Base-by-base conservation (phyloP, 2,113 vertebrate genomes). In the Oryzias woworae region DNA sequence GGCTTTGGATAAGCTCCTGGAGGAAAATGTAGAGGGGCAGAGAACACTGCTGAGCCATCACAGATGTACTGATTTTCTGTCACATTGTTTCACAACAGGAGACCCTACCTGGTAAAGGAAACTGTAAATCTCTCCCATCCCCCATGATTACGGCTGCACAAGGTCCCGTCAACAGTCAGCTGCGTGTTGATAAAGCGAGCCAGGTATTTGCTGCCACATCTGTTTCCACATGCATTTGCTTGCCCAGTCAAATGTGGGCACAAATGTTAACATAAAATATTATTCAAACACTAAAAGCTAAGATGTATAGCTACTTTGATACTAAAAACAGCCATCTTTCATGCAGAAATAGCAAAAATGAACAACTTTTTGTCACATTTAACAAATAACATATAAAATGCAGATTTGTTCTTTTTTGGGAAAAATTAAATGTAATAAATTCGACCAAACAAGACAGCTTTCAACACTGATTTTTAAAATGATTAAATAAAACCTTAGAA, bases 51-150 rank as follows among this genome's bases (percentile, higher is more conserved):
- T 87, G 77, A 87, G 82, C 73, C 85, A 88, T 88, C 84, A 83
- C 85, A 85, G 84, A 85, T 73, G 59, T 78, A 86, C 78, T 77
- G 86, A 89, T 88, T 88, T 89, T 86, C 86, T 88, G 84, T 90
- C 87, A 88, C 85, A 83, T 86, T 88, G 82, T 86, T 88, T 89
- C 85, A 85, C 82, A 87, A 84, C 89, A 75, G 82, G 78, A 84
- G 82, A 88, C 79, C 70, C 71, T 85, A 86, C 74, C 86, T 85
- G 84, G 79, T 87, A 81, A 87, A 84, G 75, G 77, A 84, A 85
- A 85, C 71, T 87, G 80, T 87, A 85, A 85, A 84, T 87, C 80
- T 73, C 54, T 52, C 72, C 74, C 74, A 45, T 49, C 76, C 69
- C 52, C 79, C 56, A 46, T 23, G 64, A 63, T 69, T 66, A 75